Base-by-base conservation (phyloP, 2,113 vertebrate genomes). In the Periophthalmus modestus region DNA sequence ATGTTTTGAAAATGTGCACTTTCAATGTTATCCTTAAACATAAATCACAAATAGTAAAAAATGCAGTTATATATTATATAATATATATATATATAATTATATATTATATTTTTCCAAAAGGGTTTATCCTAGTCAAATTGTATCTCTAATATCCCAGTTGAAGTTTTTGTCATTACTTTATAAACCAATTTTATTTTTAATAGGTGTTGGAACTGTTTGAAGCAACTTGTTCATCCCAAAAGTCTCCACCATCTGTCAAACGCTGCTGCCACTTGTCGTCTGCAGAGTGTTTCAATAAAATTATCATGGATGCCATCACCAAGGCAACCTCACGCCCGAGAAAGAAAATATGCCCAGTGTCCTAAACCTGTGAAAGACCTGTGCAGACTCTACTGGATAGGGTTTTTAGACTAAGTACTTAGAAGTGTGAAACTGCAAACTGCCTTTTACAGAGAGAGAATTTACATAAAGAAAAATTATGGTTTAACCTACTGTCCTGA, bases 331-430 rank as follows among this genome's bases (percentile, higher is more conserved):
- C 50, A 15, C 48, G 12, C 12, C 67, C 79, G 71, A 89, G 79
- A 52, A 91, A 69, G 72, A 91, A 87, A 82, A 89, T 10, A 19
- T 93, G 90, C 72, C 92, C 89, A 5, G 52, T 91, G 7, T 55
- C 78, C 33, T 91, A 83, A 87, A 73, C 11, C 2, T n/a, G 28
- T 24, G 0, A 16, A 3, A 10, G 23, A 58, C 36, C 47, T 68
- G 66, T 12, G n/a, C 36, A 67, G 67, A 63, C 62, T 33, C 57
- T 48, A 4, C 68, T 68, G 46, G 62, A 23, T 61, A 14, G 48
- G 58, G 16, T 46, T 46, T 68, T 72, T n/a, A 52, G 59, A 14
- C 28, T 34, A 71, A 74, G 16, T 48, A 7, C n/a, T 52, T 63
- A 21, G 69, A 75, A 34, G 80, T 2, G 5, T 77, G 6, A 59